A percentile compares a stretch with the other conserved stretches of the same genome.
phyloP scores from a whole-genome alignment of 1,140 invertebrate genomes.

The Carposina sasakii region DNA sequence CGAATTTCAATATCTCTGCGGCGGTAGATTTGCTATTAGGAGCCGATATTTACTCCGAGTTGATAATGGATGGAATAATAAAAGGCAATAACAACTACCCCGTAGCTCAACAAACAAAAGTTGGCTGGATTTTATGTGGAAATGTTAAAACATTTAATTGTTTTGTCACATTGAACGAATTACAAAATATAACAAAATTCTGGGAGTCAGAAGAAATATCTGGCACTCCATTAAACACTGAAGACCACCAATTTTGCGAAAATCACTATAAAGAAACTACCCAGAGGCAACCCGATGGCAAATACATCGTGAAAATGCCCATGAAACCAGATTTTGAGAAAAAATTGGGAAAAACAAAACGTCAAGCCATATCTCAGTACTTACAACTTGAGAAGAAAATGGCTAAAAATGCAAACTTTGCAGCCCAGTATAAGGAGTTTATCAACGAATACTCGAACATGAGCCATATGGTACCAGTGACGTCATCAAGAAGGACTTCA shows the following conservation, averaged over 20 bases:
- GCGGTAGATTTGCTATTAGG: slow-evolving; percentile 8
- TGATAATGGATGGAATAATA: slow-evolving; percentile 13
- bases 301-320: slow-evolving; percentile 8
- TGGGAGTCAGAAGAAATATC: slow-evolving; percentile 11
- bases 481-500: background rate
- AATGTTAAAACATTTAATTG: slow-evolving; percentile 4
- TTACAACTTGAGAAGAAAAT: background rate
- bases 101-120: background rate
- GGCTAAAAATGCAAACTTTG: background rate
- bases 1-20: slow-evolving; percentile 7
- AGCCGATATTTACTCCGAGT: slow-evolving; percentile 8
- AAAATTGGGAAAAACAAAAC: background rate
- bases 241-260: slow-evolving; percentile 7
- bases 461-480: background rate
- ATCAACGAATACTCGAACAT: background rate
- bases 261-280: slow-evolving; percentile 4
- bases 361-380: background rate
- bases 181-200: slow-evolving; percentile 9
- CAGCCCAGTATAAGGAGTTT: background rate
- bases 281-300: background rate
- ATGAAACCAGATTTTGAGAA: slow-evolving; percentile 6
- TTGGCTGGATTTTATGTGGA: slow-evolving; percentile 9
- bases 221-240: background rate
- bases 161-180: slow-evolving; percentile 6
- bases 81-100: slow-evolving; percentile 5